phyloP scores from a whole-genome alignment of 1,140 invertebrate species.

The Aphidius gifuensis region DNA sequence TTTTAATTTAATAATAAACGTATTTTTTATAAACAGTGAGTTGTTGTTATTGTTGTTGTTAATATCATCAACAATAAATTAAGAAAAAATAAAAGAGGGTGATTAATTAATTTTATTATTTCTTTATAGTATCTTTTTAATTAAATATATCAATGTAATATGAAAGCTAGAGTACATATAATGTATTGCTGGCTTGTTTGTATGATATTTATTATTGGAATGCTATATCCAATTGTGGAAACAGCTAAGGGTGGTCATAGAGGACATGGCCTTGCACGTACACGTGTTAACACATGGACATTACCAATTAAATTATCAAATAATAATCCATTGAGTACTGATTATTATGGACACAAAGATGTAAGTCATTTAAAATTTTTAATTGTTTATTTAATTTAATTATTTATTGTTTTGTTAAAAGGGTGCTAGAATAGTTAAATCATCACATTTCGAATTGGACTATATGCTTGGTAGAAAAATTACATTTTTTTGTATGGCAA shows the following conservation, averaged over 20 bases:
- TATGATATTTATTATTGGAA: constrained; percentile 36
- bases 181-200: constrained; percentile 42
- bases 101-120: background rate
- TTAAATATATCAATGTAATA: background rate
- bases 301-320: constrained; percentile 65
- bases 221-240: constrained; percentile 34
- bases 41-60: background rate
- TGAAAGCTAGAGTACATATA: background rate
- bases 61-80: background rate
- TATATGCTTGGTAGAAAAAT: constrained; percentile 91
- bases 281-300: constrained; percentile 52
- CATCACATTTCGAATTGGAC: constrained; percentile 90
- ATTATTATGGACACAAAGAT: constrained; percentile 73
- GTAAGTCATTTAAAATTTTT: constrained; percentile 52
- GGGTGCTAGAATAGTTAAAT: constrained; percentile 86
- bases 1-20: no score
- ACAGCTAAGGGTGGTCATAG: constrained; percentile 51
- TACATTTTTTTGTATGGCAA: constrained; percentile 84
- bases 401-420: constrained; percentile 40
- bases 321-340: constrained; percentile 62
- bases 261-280: constrained; percentile 39
- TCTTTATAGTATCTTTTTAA: background rate
- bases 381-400: constrained; percentile 2
- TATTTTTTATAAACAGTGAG: background rate
- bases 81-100: background rate